A percentile compares a stretch with the other conserved stretches of the same genome.
phyloP scores from a whole-genome alignment of 2,888 invertebrate species.

The Sussaba pulchella region DNA sequence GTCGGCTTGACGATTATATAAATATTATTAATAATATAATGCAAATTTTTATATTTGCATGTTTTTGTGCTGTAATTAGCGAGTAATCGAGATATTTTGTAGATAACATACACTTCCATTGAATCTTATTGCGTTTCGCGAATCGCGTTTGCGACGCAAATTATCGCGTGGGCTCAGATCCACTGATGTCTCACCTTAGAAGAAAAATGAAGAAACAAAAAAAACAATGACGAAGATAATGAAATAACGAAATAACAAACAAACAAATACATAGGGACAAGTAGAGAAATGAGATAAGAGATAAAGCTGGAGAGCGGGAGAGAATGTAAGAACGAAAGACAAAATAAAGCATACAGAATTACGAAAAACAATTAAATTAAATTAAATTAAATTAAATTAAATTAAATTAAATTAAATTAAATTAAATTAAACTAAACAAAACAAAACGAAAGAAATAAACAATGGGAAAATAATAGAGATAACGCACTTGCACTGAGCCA shows the following conservation, averaged over 20 bases:
- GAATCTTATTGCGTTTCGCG: constrained; percentile 78
- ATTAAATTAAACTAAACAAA: constrained; percentile 70
- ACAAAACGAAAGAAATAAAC: constrained; percentile 72
- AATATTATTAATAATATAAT: constrained; percentile 82
- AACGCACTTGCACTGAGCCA: constrained; percentile 7
- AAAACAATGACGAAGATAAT: constrained; percentile 65
- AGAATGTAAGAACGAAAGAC: constrained; percentile 39
- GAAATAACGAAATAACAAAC: constrained; percentile 71
- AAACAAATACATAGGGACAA: constrained; percentile 63
- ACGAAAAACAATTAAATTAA: constrained; percentile 53
- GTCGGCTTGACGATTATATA: constrained; percentile 81
- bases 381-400: constrained; percentile 70
- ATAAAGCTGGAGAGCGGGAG: constrained; percentile 38
- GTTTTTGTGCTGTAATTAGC: constrained; percentile 84
- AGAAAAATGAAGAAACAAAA: constrained; percentile 73
- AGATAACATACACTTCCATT: constrained; percentile 83
- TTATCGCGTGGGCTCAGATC: constrained; percentile 68
- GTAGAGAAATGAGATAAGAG: constrained; percentile 49
- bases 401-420: constrained; percentile 48
- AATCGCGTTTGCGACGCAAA: constrained; percentile 65
- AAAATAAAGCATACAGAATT: constrained; percentile 58
- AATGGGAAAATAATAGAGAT: constrained; percentile 15
- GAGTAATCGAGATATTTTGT: constrained; percentile 84
- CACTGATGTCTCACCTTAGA: constrained; percentile 79
- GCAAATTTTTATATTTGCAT: constrained; percentile 84